Base-by-base conservation (phyloP, 2,113 vertebrate genomes). In the Theristicus caerulescens region DNA sequence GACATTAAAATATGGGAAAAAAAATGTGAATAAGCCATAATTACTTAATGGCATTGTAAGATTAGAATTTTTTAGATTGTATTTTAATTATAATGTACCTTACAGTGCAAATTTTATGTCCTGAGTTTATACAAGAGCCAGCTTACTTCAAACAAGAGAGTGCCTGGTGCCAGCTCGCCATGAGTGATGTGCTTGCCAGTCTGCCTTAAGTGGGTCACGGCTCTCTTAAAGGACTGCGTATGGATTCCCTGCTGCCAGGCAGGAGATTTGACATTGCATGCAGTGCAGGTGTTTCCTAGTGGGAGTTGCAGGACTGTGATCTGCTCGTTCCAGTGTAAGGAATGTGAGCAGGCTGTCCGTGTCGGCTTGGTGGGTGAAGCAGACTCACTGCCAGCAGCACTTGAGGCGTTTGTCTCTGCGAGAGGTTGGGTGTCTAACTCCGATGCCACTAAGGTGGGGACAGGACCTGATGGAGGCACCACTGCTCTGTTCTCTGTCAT, bases 341-440 rank as follows among this genome's bases (percentile, higher is more conserved):
- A 7, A 4, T 16, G 8, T 2, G 7, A 54, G 54, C 4, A 31
- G 40, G 81, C 36, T 34, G 20, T 4, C 55, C 9, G 11, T 32
- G 73, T 58, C 70, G 11, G 13, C 32, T 44, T 1, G 2, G 21
- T 2, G 3, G 22, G 34, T 1, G 14, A 25, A 21, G 29, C 34
- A 20, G 38, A 19, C 4, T 9, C 0, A 8, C 67, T 31, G 59
- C 67, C 69, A 21, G 67, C 2, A 1, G 62, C 32, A 11, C 26
- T 4, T 4, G 13, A 51, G 61, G 52, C 10, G 14, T 15, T 44
- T 6, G 2, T 27, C 32, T 24, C 76, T n/a, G 51, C 31, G 9
- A 13, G n/a, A n/a, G n/a, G 15, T 40, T 2, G 8, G 6, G 31
- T 21, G 59, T n/a, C 31, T 2, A 1, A 22, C 13, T 9, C 22